These are phyloP conservation scores for Thaleichthys pacificus DNA, from an alignment of 2,797 vertebrate species.

Conservation along the genomic window DNA sequence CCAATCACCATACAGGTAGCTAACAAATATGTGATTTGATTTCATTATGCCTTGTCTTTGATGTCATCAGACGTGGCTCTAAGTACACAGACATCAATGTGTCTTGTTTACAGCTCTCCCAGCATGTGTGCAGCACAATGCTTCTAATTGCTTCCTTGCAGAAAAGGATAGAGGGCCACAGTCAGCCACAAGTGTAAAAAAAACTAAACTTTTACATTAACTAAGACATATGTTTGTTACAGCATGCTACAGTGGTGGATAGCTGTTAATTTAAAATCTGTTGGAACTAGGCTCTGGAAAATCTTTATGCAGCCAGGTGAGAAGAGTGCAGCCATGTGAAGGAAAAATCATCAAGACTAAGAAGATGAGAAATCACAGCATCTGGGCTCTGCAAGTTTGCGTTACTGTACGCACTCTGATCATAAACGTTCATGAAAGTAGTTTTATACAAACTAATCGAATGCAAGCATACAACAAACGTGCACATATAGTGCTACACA, in stretches of 20 bases:
- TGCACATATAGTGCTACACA: not conserved
- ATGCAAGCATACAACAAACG: not conserved
- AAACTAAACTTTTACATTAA: constrained; percentile 25
- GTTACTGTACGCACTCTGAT: constrained; percentile 23
- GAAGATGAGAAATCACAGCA: constrained; percentile 53
- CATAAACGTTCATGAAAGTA: constrained; percentile 20
- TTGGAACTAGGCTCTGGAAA: constrained; percentile 48
- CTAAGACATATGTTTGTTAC: constrained; percentile 56
- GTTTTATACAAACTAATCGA: not conserved
- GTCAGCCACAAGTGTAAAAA: constrained; percentile 50
- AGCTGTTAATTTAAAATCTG: constrained; percentile 47
- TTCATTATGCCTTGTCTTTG: constrained; percentile 17
- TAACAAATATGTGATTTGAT: constrained; percentile 23
- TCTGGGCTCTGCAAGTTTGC: constrained; percentile 19
- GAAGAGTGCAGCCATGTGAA: constrained; percentile 42
- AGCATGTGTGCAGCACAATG: constrained; percentile 16
- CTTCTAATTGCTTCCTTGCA: constrained; percentile 14
- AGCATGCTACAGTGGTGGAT: constrained; percentile 43
- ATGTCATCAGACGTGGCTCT: constrained; percentile 17
- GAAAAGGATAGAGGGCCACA: constrained; percentile 6
- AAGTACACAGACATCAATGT: constrained; percentile 24
- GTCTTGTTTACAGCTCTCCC: constrained; percentile 18
- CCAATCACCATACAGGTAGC: not conserved
- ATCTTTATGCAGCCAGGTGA: constrained; percentile 57
- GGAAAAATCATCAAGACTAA: constrained; percentile 52